Conservation (phyloP, 2,113 vertebrate genomes). For the Canis aureus region DNA sequence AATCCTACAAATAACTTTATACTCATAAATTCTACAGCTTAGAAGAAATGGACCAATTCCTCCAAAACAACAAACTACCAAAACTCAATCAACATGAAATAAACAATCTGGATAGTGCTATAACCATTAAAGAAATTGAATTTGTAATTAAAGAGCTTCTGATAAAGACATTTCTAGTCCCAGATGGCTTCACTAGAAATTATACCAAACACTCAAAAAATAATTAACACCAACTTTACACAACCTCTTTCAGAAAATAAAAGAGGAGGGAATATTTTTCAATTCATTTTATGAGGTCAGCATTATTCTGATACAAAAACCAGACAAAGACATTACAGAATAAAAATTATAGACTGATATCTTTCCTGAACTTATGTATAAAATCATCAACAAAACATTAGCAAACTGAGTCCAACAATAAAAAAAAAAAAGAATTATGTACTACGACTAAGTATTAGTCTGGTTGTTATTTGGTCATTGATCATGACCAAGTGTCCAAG, state of each 20-base stretch:
- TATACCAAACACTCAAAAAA: conserved; percentile 48
- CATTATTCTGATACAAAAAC: not conserved
- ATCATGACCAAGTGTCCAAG: not conserved
- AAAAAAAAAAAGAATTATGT: not conserved
- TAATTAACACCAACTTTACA: conserved; percentile 26
- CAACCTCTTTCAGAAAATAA: conserved; percentile 41
- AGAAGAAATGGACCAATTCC: not conserved
- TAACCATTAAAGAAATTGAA: conserved; percentile 64
- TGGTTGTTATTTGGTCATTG: not conserved
- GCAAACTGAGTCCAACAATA: not conserved
- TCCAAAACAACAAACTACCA: not conserved
- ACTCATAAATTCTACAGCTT: conserved; percentile 36
- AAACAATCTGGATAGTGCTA: conserved; percentile 24
- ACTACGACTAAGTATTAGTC: not conserved
- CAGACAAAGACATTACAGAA: not conserved
- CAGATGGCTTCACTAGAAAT: conserved; percentile 52
- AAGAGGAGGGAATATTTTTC: not conserved
- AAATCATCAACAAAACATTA: conserved; percentile 30
- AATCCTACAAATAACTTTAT: not conserved
- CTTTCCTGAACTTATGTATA: not conserved
- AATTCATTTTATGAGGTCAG: conserved; percentile 5
- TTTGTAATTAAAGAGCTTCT: conserved; percentile 66
- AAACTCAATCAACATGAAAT: conserved; percentile 58
- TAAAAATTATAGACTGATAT: not conserved
- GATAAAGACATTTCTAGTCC: conserved; percentile 19